Conservation (phyloP, 2,113 vertebrate genomes). For the Megaceryle maxima region DNA sequence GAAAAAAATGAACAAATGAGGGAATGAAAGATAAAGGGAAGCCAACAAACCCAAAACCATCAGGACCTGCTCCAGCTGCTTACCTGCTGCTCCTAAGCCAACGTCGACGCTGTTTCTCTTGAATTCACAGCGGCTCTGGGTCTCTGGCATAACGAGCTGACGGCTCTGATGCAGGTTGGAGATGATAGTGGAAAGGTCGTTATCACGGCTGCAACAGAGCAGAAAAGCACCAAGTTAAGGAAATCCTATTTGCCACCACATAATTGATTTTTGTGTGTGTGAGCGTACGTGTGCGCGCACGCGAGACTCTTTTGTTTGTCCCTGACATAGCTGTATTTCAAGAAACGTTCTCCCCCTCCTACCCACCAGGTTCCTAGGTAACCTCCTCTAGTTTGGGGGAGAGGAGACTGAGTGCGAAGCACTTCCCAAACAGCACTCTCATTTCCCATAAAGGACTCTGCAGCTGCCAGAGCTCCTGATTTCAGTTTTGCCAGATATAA, state of each 20-base stretch:
- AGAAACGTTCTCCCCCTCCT: neutral
- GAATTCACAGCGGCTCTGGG: slow-evolving; percentile 87
- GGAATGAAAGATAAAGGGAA: neutral
- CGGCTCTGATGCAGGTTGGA: slow-evolving; percentile 92
- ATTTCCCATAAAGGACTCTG: slow-evolving; percentile 35
- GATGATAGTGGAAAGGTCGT: slow-evolving; percentile 92
- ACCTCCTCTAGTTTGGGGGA: neutral
- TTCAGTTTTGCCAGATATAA: slow-evolving; percentile 42
- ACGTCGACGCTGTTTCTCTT: slow-evolving; percentile 77
- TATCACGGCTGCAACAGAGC: slow-evolving; percentile 85
- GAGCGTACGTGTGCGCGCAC: neutral
- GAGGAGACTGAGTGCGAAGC: neutral
- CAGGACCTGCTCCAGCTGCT: slow-evolving; percentile 27
- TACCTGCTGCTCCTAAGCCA: slow-evolving; percentile 88
- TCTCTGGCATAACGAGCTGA: slow-evolving; percentile 95
- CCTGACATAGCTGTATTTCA: neutral
- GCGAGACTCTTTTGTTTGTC: neutral
- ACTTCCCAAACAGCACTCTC: neutral
- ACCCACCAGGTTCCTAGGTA: neutral
- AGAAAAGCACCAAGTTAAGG: slow-evolving; percentile 23
- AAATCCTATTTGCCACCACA: neutral
- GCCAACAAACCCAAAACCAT: neutral
- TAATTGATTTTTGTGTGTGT: neutral
- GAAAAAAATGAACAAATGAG: fast-evolving
- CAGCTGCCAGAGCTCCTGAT: slow-evolving; percentile 49